A percentile compares a stretch with the other conserved stretches of the same genome.
These are phyloP conservation scores for Catostylus mosaicus DNA, from an alignment of 30 jellyfish, hydroid and myxozoan species.

Conservation along the genomic window DNA sequence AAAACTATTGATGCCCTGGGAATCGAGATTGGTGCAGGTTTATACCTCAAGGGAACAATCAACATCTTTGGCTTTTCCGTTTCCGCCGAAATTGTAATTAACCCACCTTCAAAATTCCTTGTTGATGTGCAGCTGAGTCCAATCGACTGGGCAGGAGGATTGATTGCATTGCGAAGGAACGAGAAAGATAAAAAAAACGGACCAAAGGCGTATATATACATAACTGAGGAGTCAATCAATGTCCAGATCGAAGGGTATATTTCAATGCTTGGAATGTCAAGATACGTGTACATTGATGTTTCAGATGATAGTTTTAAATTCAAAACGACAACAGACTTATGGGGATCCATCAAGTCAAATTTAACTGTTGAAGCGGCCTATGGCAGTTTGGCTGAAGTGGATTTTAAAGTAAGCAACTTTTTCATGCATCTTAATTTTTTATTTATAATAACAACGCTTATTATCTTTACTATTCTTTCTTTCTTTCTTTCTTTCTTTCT, in stretches of 20 bases:
- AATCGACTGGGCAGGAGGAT: conserved; percentile 68
- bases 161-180: conserved; percentile 40
- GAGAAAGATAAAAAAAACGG: conserved; percentile 54
- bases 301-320: conserved; percentile 74
- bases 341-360: conserved; percentile 39
- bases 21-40: conserved; percentile 59
- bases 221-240: conserved; percentile 20
- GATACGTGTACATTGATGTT: conserved; percentile 38
- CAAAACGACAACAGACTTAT: conserved; percentile 25
- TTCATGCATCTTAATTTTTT: background rate
- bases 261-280: conserved; percentile 51
- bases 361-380: conserved; percentile 67
- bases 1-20: conserved; percentile 64
- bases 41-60: conserved; percentile 65
- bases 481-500: too few relatives aligned
- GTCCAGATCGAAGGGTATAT: conserved; percentile 78
- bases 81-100: conserved; percentile 34
- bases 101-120: conserved; percentile 23
- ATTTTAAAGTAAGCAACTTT: conserved; percentile 62
- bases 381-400: conserved; percentile 43
- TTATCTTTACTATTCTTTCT: too few relatives aligned
- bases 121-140: conserved; percentile 77
- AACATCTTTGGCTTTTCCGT: conserved; percentile 67
- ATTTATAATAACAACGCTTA: too few relatives aligned
- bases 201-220: conserved; percentile 50